Evolutionary conservation across 64 coral and sea anemone species (phyloP).

Genomic region (Actinia equina): DNA sequence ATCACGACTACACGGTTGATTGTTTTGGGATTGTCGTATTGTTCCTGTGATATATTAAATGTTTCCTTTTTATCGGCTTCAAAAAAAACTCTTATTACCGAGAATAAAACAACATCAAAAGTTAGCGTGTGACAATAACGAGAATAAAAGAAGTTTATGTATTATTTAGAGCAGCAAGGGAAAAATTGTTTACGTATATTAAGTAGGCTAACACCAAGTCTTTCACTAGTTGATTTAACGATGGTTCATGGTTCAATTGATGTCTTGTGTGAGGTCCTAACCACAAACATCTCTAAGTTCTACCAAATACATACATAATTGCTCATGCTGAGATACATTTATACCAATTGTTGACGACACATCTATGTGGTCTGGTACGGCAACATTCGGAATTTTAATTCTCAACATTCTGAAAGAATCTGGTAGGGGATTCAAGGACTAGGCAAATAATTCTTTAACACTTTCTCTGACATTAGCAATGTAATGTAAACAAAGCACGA

Average conservation of each 20-base stretch:
- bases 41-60: not conserved
- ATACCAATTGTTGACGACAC: not conserved
- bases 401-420: not conserved
- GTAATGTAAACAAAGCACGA: not conserved
- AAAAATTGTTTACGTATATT: no score
- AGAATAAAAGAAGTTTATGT: no score
- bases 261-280: constrained; percentile 1
- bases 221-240: no score
- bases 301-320: not conserved
- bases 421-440: not conserved
- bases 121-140: not conserved
- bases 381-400: not conserved
- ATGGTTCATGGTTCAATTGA: not conserved
- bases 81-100: not conserved
- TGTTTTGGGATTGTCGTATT: not conserved
- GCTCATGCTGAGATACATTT: constrained; percentile 12
- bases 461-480: not conserved
- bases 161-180: no score
- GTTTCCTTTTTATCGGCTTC: not conserved
- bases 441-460: constrained; percentile 7
- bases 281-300: not conserved
- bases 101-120: no score
- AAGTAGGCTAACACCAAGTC: no score
- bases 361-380: not conserved
- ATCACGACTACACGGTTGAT: not conserved